Base-by-base conservation (phyloP, 2,113 vertebrate species). In the Gorsachius goisagi region DNA sequence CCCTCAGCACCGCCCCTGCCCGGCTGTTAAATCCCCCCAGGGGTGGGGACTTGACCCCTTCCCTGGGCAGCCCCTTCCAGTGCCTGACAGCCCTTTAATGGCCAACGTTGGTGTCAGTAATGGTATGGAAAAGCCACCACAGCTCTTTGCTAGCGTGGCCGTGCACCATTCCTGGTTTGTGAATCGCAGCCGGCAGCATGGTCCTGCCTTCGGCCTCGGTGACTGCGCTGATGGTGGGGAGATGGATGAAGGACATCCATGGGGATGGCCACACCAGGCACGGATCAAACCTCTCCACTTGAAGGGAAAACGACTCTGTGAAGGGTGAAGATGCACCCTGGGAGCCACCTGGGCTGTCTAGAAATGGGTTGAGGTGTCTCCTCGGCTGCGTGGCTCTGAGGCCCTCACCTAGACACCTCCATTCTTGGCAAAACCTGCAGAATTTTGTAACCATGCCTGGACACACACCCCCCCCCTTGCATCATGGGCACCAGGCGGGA, bases 131-230 rank as follows among this genome's bases (percentile, higher is more conserved):
- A 95, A 77, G 55, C 50, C 19, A 41, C 32, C 74, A 20, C 15
- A 56, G 90, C 69, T 52, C 19, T 47, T 67, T 50, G 50, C 44
- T 78, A 74, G 76, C 9, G 50, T 9, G 11, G 33, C 50, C 1
- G 1, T 5, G 22, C 5, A 3, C 47, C 2, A 0, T 13, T 71
- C 37, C 64, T 10, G 56, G 0, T 26, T 7, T 41, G 41, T 27
- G 53, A 52, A 11, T 18, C 1, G 3, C 1, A 1, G 0, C 8
- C 0, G 4, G 59, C 60, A 66, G 55, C 12, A 1, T 5, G 3
- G 47, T 21, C 53, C 53, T 68, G 72, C 37, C 69, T 45, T 39
- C 2, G 6, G 33, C 8, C 3, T 22, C 0, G 2, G 24, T 33
- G 44, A 9, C 6, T 0, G 8, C 39, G n/a, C 49, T 45, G 64